Base-by-base conservation (phyloP, 2,888 invertebrate genomes). In the Tetranychus piercei region DNA sequence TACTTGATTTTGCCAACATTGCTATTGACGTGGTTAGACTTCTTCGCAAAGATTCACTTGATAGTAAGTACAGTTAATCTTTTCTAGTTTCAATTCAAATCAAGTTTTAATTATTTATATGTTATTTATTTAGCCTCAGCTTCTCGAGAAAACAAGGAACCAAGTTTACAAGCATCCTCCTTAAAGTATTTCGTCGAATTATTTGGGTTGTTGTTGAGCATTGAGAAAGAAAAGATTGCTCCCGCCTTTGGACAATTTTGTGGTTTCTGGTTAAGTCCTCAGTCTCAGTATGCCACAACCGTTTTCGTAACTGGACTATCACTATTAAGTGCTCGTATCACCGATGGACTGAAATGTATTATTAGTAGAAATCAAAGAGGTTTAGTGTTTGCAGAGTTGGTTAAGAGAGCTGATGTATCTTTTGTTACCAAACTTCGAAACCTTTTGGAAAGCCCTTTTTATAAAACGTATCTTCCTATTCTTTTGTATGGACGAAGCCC, bases 211-310 rank as follows among this genome's bases (percentile, higher is more conserved):
- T n/a, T 73, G 22, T 20, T 73, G 55, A 73, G 64, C 18, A 20
- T 73, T 44, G 73, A 73, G 44, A 43, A 73, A 7, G n/a, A 73
- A 20, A 73, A 44, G 11, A 43, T 73, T 22, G 73, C 55, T 73
- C 23, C 73, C 4, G 43, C 43, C 9, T 73, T 44, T 43, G 73
- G 73, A 20, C 20, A 20, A 23, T 64, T 44, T 73, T 73, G 73
- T 65, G 73, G 55, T 20, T 73, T 73, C 34, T 73, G 73, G 73
- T 64, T 73, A 1, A 34, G 64, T 64, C 20, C 9, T n/a, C 23
- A 34, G 11, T 73, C 73, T 55, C 22, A 43, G 55, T 34, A 23
- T 65, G 44, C 65, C 6, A 22, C 65, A 15, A 73, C n/a, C 18
- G n/a, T 43, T 44, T 45, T 55, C 23, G 34, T 22, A 5, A 64